Percentiles rank a stretch among this genome's conserved stretches.
Conservation (phyloP, 2,113 vertebrate species). For the Fukomys damarensis region DNA sequence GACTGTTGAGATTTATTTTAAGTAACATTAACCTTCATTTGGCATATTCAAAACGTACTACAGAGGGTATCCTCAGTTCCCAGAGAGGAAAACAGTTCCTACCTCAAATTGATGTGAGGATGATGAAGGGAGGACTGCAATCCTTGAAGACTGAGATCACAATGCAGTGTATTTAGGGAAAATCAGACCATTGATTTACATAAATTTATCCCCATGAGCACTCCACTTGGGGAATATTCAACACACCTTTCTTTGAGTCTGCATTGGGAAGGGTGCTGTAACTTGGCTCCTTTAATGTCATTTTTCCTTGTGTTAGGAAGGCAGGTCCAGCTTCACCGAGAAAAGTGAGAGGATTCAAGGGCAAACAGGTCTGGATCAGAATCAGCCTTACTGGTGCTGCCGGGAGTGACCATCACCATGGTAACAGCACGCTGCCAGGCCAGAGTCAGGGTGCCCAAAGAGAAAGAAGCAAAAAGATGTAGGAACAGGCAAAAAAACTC, state of each 20-base stretch:
- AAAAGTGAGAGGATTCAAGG: background rate
- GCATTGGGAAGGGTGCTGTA: rapidly evolving
- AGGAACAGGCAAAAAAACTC: background rate
- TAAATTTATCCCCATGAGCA: background rate
- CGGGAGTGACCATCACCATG: conserved; percentile 45
- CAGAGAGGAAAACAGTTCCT: background rate
- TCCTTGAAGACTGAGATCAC: background rate
- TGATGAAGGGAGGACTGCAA: no score
- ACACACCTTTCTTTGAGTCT: background rate
- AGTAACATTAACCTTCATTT: background rate
- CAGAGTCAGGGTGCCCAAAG: background rate
- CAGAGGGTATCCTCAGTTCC: background rate
- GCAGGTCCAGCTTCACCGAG: background rate
- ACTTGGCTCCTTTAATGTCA: background rate
- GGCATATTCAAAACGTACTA: background rate
- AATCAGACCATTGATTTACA: background rate
- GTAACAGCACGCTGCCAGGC: background rate
- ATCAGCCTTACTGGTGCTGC: background rate
- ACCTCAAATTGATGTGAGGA: rapidly evolving
- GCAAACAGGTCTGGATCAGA: background rate
- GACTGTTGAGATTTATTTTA: background rate
- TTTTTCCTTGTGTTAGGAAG: background rate
- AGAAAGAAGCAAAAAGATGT: background rate
- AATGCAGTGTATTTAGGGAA: background rate
- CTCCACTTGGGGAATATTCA: background rate